A percentile compares a stretch with the other conserved stretches of the same genome.
These are phyloP conservation scores for Melinaea marsaeus DNA, from an alignment of 2,888 invertebrate species.

Conservation along the genomic window DNA sequence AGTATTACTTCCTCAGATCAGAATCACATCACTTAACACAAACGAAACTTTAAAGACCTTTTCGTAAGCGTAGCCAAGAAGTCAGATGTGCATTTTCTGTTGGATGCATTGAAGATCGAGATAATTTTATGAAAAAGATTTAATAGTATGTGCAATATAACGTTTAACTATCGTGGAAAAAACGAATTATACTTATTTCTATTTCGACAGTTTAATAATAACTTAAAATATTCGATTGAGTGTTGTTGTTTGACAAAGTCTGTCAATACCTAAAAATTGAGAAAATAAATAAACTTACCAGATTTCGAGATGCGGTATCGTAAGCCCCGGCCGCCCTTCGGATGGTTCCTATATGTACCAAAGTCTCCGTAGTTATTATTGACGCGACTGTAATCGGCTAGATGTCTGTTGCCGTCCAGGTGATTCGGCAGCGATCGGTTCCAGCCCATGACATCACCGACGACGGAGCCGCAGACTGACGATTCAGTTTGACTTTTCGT, in stretches of 20 bases:
- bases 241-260: too few species aligned
- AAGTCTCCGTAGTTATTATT: constrained; percentile 77
- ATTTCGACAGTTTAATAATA: too few species aligned
- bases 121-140: neutral
- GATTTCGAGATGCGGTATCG: constrained; percentile 71
- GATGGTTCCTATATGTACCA: constrained; percentile 66
- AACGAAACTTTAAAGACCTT: constrained; percentile 7
- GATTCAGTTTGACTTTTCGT: constrained; percentile 70
- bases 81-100: neutral
- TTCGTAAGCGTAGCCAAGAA: constrained; percentile 8
- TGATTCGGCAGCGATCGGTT: constrained; percentile 83
- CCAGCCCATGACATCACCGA: constrained; percentile 74
- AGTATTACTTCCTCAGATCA: constrained; percentile 9
- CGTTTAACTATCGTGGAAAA: too few species aligned
- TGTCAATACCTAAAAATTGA: too few species aligned
- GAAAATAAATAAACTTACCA: constrained; percentile 49
- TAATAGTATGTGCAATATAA: too few species aligned
- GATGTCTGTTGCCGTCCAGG: constrained; percentile 80
- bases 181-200: too few species aligned
- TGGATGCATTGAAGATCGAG: neutral
- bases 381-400: constrained; percentile 75
- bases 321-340: constrained; percentile 67
- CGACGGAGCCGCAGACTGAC: constrained; percentile 73
- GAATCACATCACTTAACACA: constrained; percentile 13
- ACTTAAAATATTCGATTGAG: too few species aligned